These are phyloP conservation scores for Sepiola atlantica DNA, from an alignment of 2,888 invertebrate species.

Conservation along the genomic window DNA sequence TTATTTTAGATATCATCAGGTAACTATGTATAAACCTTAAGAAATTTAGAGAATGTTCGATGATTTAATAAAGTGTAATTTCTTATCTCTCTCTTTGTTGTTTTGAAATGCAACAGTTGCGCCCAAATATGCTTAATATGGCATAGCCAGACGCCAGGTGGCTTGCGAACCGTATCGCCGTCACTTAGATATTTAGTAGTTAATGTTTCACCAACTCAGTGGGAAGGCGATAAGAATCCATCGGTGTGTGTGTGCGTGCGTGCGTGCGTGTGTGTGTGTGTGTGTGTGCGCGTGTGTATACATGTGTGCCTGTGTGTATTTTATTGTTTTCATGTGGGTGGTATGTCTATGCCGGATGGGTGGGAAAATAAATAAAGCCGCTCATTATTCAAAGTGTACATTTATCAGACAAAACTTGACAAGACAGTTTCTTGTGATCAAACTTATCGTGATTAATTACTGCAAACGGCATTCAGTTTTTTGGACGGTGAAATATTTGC, in stretches of 20 bases:
- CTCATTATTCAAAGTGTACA: background rate
- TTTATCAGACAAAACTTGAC: background rate
- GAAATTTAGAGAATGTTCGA: background rate
- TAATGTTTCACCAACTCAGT: background rate
- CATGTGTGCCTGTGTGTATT: background rate
- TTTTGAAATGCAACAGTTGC: background rate
- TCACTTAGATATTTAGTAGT: background rate
- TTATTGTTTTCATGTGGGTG: background rate
- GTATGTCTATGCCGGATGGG: background rate
- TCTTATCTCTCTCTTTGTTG: background rate
- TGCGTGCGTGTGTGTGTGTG: background rate
- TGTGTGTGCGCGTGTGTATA: no score
- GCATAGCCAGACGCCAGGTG: background rate
- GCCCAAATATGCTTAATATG: background rate
- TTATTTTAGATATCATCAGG: no score
- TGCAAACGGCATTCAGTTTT: background rate
- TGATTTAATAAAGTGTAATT: background rate
- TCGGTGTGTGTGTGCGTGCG: background rate
- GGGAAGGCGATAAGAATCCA: no score
- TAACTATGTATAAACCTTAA: background rate
- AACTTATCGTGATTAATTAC: background rate
- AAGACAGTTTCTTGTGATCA: background rate
- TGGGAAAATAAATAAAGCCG: background rate
- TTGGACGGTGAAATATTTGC: background rate
- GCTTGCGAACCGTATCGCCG: background rate